Conservation (phyloP, 2,888 invertebrate species). For the Hymenopus coronatus region DNA sequence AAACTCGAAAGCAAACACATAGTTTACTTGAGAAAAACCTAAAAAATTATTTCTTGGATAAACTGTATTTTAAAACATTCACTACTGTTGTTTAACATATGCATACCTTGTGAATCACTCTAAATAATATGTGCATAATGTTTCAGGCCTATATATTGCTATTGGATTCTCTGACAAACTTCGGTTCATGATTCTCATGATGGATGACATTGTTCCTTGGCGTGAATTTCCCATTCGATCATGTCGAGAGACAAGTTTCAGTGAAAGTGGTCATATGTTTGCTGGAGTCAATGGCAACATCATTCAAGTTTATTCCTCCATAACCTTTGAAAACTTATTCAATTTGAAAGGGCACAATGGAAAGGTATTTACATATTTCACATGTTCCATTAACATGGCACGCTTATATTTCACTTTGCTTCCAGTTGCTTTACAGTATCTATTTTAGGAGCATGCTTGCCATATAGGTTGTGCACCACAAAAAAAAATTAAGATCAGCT, state of each 20-base stretch:
- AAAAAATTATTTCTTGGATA: too few relatives aligned
- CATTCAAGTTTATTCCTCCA: constrained; percentile 81
- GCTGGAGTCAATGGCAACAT: constrained; percentile 84
- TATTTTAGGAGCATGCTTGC: too few relatives aligned
- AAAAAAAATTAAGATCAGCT: too few relatives aligned
- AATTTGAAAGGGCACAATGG: constrained; percentile 80
- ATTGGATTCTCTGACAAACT: constrained; percentile 90
- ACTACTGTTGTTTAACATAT: not conserved
- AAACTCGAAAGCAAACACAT: too few relatives aligned
- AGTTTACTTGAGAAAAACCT: too few relatives aligned
- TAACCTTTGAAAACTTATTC: constrained; percentile 72
- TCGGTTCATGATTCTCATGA: constrained; percentile 80
- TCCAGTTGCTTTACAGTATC: not conserved
- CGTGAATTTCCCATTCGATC: constrained; percentile 70
- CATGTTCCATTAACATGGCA: not conserved
- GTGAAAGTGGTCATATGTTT: constrained; percentile 84
- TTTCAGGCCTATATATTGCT: constrained; percentile 72
- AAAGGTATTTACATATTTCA: constrained; percentile 48
- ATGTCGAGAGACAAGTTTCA: constrained; percentile 77
- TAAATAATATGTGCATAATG: not conserved
- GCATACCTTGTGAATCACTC: not conserved
- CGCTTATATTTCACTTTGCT: not conserved
- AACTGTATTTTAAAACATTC: too few relatives aligned
- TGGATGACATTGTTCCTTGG: constrained; percentile 75
- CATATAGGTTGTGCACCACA: too few relatives aligned